phyloP scores from a whole-genome alignment of 2,888 invertebrate species.

The Dione juno region DNA sequence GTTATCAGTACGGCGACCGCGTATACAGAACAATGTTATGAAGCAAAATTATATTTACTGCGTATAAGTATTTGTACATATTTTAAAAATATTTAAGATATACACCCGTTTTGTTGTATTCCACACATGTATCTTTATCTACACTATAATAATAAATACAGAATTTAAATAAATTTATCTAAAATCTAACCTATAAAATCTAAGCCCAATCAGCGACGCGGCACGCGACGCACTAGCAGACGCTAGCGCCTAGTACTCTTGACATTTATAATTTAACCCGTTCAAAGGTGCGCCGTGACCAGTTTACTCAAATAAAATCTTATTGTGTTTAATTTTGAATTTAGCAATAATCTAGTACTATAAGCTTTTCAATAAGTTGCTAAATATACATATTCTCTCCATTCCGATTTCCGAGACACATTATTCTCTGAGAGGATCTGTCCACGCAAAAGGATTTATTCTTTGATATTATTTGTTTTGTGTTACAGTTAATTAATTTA shows the following conservation, averaged over 20 bases:
- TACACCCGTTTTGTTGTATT: neutral
- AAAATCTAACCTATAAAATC: slow-evolving; percentile 27
- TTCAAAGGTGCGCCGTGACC: too few species aligned
- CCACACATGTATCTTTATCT: neutral
- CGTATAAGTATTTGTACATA: neutral
- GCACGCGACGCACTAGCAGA: neutral
- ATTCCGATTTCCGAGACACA: too few species aligned
- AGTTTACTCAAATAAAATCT: too few species aligned
- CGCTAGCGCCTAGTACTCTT: neutral
- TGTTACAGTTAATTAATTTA: too few species aligned
- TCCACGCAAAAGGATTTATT: too few species aligned
- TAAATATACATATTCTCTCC: too few species aligned
- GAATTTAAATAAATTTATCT: neutral
- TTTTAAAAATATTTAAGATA: neutral
- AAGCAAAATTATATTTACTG: neutral
- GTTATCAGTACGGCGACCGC: slow-evolving; percentile 49
- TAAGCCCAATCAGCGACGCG: slow-evolving; percentile 2
- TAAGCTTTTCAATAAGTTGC: too few species aligned
- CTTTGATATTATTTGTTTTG: too few species aligned
- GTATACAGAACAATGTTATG: slow-evolving; percentile 7
- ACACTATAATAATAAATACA: slow-evolving; percentile 3
- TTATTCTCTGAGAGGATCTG: too few species aligned
- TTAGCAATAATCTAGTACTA: too few species aligned
- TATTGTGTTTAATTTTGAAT: too few species aligned
- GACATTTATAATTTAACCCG: neutral